Evolutionary conservation across 2,113 vertebrate genomes (phyloP).

Genomic region (Caranx ignobilis): DNA sequence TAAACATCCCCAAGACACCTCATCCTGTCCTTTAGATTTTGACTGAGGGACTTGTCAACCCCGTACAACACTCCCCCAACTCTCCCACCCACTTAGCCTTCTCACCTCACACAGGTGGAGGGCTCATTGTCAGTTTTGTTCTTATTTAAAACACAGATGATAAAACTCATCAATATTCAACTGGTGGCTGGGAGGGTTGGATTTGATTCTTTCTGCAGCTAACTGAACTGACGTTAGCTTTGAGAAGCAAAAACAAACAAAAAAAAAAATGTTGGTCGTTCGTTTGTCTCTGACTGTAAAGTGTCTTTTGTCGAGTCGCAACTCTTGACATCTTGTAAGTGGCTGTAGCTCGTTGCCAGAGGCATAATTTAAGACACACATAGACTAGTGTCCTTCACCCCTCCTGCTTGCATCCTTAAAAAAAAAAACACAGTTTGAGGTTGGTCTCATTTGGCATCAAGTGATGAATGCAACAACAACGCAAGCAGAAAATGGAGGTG

Average conservation of each 20-base stretch:
- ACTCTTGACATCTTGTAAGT: conserved; percentile 82
- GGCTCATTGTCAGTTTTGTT: conserved; percentile 77
- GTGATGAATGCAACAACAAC: conserved; percentile 69
- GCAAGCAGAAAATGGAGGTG: conserved; percentile 48
- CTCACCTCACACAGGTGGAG: conserved; percentile 73
- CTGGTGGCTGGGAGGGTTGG: conserved; percentile 77
- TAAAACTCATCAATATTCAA: conserved; percentile 96
- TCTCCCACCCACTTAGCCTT: conserved; percentile 66
- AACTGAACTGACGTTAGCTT: conserved; percentile 75
- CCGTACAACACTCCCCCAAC: conserved; percentile 54
- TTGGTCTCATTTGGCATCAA: conserved; percentile 75
- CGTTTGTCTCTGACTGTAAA: conserved; percentile 73
- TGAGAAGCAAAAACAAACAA: conserved; percentile 62
- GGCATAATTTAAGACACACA: conserved; percentile 75
- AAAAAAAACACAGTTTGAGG: conserved; percentile 56
- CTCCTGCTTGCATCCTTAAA: conserved; percentile 59
- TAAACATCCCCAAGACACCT: conserved; percentile 36
- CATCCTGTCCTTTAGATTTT: conserved; percentile 45
- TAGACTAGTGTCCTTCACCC: conserved; percentile 68
- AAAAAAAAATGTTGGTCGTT: conserved; percentile 66
- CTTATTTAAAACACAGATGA: conserved; percentile 90
- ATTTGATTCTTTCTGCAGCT: conserved; percentile 75
- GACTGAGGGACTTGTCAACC: conserved; percentile 40
- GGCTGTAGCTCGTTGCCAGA: conserved; percentile 79
- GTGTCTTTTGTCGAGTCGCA: conserved; percentile 77